These are phyloP conservation scores for Peromyscus nudipes DNA, from an alignment of 2,797 vertebrate species.

Conservation along the genomic window DNA sequence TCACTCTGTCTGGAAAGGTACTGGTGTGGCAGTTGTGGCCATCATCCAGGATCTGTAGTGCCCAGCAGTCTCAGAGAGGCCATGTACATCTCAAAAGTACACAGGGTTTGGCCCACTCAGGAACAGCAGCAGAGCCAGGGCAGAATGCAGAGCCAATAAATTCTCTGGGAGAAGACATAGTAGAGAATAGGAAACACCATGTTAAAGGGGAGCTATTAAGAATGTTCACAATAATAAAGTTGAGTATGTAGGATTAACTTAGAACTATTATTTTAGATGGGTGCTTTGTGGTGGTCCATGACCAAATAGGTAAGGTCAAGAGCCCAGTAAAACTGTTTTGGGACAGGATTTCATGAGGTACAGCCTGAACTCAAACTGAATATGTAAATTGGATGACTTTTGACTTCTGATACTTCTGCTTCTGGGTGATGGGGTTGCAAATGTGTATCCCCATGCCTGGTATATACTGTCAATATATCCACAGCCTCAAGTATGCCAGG, in stretches of 20 bases:
- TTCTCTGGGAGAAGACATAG: not conserved
- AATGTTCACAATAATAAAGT: not conserved
- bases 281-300: not conserved
- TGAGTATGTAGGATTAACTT: not conserved
- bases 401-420: not conserved
- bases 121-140: fast-evolving
- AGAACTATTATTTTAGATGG: not conserved
- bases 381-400: not conserved
- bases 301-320: not conserved
- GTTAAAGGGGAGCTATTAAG: fast-evolving
- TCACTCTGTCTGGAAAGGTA: not conserved
- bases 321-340: not conserved
- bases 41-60: not conserved
- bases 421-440: not conserved
- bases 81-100: not conserved
- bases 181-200: fast-evolving
- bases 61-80: not conserved
- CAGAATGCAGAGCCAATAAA: fast-evolving
- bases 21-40: fast-evolving
- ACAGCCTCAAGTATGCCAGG: not conserved
- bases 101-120: not conserved
- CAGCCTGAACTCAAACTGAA: not conserved
- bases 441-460: not conserved
- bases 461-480: too few relatives aligned
- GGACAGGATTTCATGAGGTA: not conserved